phyloP scores from a whole-genome alignment of 1,140 invertebrate species.

The Arctopsyche grandis region DNA sequence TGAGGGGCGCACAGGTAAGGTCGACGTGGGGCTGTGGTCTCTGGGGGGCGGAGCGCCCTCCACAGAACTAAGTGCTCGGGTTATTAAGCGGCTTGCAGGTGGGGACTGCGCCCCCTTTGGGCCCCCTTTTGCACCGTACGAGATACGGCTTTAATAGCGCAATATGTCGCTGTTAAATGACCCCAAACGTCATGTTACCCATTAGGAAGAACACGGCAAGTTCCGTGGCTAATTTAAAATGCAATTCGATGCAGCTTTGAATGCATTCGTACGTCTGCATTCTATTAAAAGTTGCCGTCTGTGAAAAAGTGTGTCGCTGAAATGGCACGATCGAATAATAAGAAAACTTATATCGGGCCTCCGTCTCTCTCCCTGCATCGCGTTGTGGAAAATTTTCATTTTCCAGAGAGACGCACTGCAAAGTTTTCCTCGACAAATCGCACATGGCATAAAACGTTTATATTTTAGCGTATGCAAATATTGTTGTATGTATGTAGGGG shows the following conservation, averaged over 20 bases:
- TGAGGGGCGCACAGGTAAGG: not conserved
- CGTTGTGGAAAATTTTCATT: conserved; percentile 35
- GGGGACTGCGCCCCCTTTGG: not conserved
- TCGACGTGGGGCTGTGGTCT: conserved; percentile 26
- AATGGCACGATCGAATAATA: conserved; percentile 31
- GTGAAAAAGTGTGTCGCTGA: conserved; percentile 9
- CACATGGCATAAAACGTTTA: not conserved
- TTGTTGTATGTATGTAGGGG: not conserved
- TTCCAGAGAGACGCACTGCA: conserved; percentile 23
- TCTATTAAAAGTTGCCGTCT: conserved; percentile 25
- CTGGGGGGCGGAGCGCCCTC: conserved; percentile 10
- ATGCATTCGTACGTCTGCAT: conserved; percentile 26
- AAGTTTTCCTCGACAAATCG: conserved; percentile 30
- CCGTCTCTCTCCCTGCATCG: not conserved
- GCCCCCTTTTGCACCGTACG: conserved; percentile 29
- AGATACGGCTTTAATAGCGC: conserved; percentile 15
- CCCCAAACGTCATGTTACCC: conserved; percentile 26
- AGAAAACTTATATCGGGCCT: conserved; percentile 36
- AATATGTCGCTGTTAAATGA: conserved; percentile 32
- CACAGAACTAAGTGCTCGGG: conserved; percentile 46
- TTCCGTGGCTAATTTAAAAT: too few species aligned
- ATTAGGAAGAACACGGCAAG: not conserved
- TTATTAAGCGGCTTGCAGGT: conserved; percentile 45
- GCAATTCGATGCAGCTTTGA: not conserved
- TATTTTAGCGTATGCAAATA: conserved; percentile 2